Evolutionary conservation across 2,888 invertebrate genomes (phyloP).

Genomic region (Leuctra nigra): DNA sequence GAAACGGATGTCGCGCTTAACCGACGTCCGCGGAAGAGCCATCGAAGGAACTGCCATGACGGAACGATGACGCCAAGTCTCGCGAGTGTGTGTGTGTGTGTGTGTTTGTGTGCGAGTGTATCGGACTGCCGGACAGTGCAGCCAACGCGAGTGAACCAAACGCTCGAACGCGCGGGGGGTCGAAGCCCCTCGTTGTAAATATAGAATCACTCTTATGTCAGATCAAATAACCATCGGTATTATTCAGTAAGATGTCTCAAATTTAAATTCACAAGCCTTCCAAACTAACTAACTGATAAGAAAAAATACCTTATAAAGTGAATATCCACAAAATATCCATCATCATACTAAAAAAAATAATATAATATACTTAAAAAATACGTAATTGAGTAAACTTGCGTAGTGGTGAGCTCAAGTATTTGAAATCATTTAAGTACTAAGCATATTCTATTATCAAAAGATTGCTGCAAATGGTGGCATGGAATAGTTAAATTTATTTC

Average conservation of each 20-base stretch:
- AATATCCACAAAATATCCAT: not conserved
- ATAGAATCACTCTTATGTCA: not conserved
- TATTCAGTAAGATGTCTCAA: not conserved
- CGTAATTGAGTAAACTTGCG: not conserved
- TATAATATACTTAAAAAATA: not conserved
- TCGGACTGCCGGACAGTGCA: not conserved
- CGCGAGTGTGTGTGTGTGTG: not conserved
- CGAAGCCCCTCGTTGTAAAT: not conserved
- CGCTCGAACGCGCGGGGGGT: not conserved
- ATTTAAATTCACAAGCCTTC: conserved; percentile 13
- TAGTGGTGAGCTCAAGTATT: conserved; percentile 15
- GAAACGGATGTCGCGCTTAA: conserved; percentile 8
- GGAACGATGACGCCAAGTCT: too few species aligned
- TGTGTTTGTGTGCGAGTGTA: too few species aligned
- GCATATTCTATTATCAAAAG: conserved; percentile 3
- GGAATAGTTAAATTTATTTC: not conserved
- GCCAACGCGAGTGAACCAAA: not conserved
- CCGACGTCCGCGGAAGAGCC: not conserved
- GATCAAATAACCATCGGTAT: not conserved
- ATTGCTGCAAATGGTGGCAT: conserved; percentile 8
- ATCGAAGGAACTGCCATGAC: not conserved
- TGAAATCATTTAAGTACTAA: conserved; percentile 14
- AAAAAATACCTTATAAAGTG: not conserved
- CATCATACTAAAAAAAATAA: not conserved
- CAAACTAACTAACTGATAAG: not conserved